Evolutionary conservation across 2,797 vertebrate genomes (phyloP).

Genomic region (Brachyalestes nurse): DNA sequence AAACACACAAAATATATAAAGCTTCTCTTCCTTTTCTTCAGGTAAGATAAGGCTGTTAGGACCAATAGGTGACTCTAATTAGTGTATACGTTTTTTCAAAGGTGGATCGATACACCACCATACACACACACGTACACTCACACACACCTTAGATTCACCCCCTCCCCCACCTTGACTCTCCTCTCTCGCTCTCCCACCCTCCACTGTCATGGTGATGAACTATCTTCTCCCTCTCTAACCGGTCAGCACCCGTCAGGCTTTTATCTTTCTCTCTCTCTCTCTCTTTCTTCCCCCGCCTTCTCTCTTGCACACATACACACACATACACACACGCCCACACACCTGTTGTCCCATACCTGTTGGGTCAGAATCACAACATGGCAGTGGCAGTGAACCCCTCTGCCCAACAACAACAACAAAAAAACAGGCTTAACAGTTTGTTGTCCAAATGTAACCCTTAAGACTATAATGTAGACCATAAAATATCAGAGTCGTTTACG

Average conservation of each 20-base stretch:
- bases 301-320: neutral
- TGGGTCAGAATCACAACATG: neutral
- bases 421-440: neutral
- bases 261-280: constrained; percentile 14
- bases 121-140: neutral
- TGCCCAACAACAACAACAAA: neutral
- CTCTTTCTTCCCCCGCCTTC: neutral
- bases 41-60: neutral
- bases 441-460: neutral
- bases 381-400: neutral
- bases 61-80: neutral
- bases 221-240: constrained; percentile 46
- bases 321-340: neutral
- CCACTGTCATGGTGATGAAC: constrained; percentile 63
- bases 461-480: neutral
- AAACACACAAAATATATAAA: too few relatives aligned
- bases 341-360: constrained; percentile 1
- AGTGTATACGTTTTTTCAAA: neutral
- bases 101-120: neutral
- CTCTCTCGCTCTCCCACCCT: constrained; percentile 59
- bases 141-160: neutral
- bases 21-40: neutral
- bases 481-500: neutral
- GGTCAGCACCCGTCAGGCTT: constrained; percentile 51
- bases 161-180: neutral